Conservation (phyloP, 1,140 invertebrate species). For the Scaptomyza hsui region DNA sequence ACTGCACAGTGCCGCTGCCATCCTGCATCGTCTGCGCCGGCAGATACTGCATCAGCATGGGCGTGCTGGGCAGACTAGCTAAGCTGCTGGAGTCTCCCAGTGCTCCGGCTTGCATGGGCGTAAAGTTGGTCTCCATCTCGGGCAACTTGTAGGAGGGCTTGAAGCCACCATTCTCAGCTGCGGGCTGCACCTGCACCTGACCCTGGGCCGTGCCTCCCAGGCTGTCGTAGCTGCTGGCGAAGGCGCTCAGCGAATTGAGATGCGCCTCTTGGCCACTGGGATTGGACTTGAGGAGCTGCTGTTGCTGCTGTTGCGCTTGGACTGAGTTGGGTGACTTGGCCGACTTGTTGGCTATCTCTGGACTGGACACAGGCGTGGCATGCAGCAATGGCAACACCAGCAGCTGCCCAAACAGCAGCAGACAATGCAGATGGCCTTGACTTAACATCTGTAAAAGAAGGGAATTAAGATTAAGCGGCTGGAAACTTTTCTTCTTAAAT, state of each 20-base stretch:
- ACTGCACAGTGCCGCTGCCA: conserved; percentile 68
- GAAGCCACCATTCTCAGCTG: conserved; percentile 47
- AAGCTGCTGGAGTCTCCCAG: conserved; percentile 31
- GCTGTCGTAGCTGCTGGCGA: conserved; percentile 68
- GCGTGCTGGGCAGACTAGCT: conserved; percentile 79
- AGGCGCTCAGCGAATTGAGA: conserved; percentile 72
- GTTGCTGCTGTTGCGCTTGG: conserved; percentile 56
- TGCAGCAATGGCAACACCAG: conserved; percentile 20
- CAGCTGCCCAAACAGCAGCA: conserved; percentile 42
- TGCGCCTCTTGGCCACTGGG: conserved; percentile 56
- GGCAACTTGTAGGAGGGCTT: conserved; percentile 80
- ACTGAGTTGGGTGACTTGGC: conserved; percentile 59
- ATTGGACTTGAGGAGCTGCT: conserved; percentile 33
- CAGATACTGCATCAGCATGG: conserved; percentile 86
- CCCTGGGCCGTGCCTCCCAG: conserved; percentile 18
- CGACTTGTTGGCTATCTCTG: conserved; percentile 65
- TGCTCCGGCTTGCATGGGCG: conserved; percentile 62
- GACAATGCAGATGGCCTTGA: conserved; percentile 4
- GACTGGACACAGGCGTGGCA: conserved; percentile 63
- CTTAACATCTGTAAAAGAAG: conserved; percentile 48
- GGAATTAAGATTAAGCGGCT: not conserved
- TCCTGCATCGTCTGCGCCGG: conserved; percentile 68
- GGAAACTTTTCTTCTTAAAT: too few relatives aligned
- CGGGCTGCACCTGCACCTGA: conserved; percentile 34
- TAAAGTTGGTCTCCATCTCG: conserved; percentile 79